Evolutionary conservation across 2,113 vertebrate genomes (phyloP).

Genomic region (Cromileptes altivelis): DNA sequence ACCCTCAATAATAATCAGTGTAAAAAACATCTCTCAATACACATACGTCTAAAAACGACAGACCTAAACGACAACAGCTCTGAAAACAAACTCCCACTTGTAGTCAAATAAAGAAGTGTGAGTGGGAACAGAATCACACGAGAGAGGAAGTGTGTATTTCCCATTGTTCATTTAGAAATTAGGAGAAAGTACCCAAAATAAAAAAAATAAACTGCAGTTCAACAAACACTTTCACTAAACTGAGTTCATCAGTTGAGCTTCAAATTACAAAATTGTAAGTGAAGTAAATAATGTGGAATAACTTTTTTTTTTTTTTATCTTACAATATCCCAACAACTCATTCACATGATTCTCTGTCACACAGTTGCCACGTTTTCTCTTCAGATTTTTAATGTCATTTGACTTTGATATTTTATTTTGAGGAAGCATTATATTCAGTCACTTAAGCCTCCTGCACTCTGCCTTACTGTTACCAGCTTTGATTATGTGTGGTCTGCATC

Average conservation of each 20-base stretch:
- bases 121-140: slow-evolving; percentile 1
- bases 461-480: slow-evolving; percentile 20
- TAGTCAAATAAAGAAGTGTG: not conserved
- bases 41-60: not conserved
- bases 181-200: not conserved
- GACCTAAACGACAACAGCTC: not conserved
- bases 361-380: not conserved
- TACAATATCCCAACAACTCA: not conserved
- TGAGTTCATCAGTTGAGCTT: not conserved
- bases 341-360: not conserved
- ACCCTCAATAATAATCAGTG: not conserved
- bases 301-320: not conserved
- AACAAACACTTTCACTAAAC: slow-evolving; percentile 20
- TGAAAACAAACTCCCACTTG: slow-evolving; percentile 11
- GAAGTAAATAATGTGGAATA: not conserved
- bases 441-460: not conserved
- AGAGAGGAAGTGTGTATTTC: too few species aligned
- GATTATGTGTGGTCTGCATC: slow-evolving; percentile 26
- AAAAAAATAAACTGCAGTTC: slow-evolving; percentile 21
- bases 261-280: not conserved
- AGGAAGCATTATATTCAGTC: not conserved
- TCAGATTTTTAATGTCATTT: not conserved
- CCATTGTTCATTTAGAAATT: not conserved
- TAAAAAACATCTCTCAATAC: not conserved
- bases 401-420: not conserved